Conservation (phyloP, 2,113 vertebrate species). For the Speoplatyrhinus poulsoni region DNA sequence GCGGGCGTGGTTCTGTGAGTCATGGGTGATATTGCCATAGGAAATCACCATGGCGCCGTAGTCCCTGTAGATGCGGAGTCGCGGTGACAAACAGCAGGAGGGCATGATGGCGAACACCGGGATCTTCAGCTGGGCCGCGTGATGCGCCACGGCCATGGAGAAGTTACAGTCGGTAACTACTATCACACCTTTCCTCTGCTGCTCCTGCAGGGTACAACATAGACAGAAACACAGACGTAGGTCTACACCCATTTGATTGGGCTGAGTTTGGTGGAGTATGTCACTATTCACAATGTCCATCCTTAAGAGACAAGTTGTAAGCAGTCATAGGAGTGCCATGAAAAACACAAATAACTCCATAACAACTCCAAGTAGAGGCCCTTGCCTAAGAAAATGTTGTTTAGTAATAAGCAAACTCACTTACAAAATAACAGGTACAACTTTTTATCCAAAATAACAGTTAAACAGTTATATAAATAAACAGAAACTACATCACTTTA, state of each 20-base stretch:
- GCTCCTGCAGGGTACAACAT: conserved; percentile 72
- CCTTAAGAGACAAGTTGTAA: neutral
- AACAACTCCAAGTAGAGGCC: too few relatives aligned
- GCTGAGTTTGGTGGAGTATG: too few relatives aligned
- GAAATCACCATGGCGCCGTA: conserved; percentile 88
- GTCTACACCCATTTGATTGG: too few relatives aligned
- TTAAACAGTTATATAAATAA: too few relatives aligned
- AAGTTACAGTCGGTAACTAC: conserved; percentile 87
- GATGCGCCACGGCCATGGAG: conserved; percentile 86
- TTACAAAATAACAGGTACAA: too few relatives aligned
- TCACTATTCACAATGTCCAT: too few relatives aligned
- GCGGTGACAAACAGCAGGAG: conserved; percentile 69
- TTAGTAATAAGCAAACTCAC: too few relatives aligned
- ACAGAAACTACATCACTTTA: too few relatives aligned
- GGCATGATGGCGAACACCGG: conserved; percentile 87
- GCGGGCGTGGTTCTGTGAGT: conserved; percentile 81
- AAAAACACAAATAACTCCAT: neutral
- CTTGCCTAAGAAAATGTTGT: too few relatives aligned
- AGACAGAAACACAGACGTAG: neutral
- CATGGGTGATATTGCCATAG: conserved; percentile 76
- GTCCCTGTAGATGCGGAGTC: conserved; percentile 83
- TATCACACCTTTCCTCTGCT: conserved; percentile 89
- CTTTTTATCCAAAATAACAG: too few relatives aligned
- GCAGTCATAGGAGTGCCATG: too few relatives aligned
- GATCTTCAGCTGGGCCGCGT: conserved; percentile 80